Evolutionary conservation across 2,888 invertebrate genomes (phyloP).

Genomic region (Stenurella melanura): DNA sequence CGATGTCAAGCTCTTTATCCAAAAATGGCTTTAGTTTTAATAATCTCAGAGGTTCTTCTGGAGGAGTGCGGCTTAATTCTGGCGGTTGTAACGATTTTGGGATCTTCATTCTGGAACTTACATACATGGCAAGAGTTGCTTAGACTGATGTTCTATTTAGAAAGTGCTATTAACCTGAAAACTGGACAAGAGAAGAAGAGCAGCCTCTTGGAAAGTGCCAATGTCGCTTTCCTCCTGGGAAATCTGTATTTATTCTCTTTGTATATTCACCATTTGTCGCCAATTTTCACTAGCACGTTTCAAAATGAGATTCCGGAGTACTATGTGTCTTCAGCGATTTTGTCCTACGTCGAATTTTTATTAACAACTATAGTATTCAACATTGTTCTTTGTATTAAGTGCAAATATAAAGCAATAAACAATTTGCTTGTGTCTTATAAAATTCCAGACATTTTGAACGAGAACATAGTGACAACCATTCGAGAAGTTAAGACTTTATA

Average conservation of each 20-base stretch:
- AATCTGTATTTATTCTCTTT: background rate
- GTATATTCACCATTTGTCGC: background rate
- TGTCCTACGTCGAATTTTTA: background rate
- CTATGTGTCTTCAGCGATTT: background rate
- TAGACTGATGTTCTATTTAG: background rate
- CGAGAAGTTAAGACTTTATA: background rate
- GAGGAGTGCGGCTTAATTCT: background rate
- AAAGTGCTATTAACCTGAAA: background rate
- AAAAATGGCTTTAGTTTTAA: background rate
- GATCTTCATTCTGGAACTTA: constrained; percentile 19
- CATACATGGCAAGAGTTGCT: background rate
- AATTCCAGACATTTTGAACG: background rate
- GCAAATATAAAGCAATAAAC: background rate
- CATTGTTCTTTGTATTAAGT: background rate
- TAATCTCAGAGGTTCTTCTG: background rate
- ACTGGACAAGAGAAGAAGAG: background rate
- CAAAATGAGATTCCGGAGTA: background rate
- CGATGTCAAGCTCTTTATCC: background rate
- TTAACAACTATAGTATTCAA: background rate
- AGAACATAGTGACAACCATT: background rate
- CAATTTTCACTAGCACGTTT: background rate
- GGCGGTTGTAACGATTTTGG: background rate
- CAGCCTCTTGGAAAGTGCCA: background rate
- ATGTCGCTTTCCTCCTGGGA: background rate
- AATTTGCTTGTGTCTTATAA: background rate